Evolutionary conservation across 2,888 invertebrate genomes (phyloP), one percentile per base, ranked within the genome.

Genomic region (Drosophila lutescens): DNA sequence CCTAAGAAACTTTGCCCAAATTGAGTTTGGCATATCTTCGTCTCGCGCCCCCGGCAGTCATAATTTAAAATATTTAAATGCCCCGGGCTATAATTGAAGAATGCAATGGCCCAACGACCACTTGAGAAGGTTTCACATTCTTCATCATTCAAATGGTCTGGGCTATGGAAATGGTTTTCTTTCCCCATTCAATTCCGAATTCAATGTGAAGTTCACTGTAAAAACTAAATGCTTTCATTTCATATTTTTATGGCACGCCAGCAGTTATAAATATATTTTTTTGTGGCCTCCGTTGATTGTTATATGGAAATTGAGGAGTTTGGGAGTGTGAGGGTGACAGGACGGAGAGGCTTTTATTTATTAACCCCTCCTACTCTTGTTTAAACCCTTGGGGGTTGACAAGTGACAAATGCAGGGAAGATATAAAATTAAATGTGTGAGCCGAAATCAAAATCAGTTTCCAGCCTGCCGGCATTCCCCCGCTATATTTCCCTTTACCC

Each of bases 21-120:
- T 86, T 77, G 84, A 83, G 53, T 86, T 79, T 73, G 74, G 74
- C 80, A 82, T 85, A 51, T 55, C 56, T 78, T 67, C 49, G 76
- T 65, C 49, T 66, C 41, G 62, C 2, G 32, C 32, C 32, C 44
- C 58, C 63, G 66, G 67, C 60, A 73, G 74, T 60, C 78, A 83
- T 83, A 86, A 86, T 84, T 83, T 73, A 56, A 65, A 75, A 79
- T 80, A 86, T 86, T 73, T 67, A 53, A 78, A 76, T 76, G 83
- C 77, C 53, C 47, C 40, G 32, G 65, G 41, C 74, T 61, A 86
- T 83, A 78, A 84, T 86, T 79, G 81, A 68, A 63, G 84, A 83
- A 72, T 75, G 71, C 57, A 55, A 38, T 56, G 36, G 32, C 17
- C 44, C 54, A 23, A 13, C 10, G 47, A 12, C 47, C 76, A 74